phyloP scores from a whole-genome alignment of 2,113 vertebrate species.

The Protomyctophum bolini region DNA sequence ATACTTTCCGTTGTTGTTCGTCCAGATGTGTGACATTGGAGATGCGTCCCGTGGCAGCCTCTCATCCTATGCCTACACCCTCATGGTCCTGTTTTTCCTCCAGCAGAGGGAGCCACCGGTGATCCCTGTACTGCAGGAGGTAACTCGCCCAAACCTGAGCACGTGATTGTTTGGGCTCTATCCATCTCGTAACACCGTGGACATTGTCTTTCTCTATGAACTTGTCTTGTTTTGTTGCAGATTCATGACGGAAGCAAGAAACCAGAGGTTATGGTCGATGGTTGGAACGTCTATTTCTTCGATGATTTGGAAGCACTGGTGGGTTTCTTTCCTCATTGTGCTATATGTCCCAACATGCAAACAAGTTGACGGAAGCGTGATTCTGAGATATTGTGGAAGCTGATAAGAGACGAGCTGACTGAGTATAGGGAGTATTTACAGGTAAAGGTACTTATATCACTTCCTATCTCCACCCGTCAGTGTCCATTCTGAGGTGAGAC shows the following conservation, averaged over 20 bases:
- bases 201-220: not conserved
- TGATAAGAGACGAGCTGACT: too few relatives aligned
- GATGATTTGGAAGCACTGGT: conserved; percentile 84
- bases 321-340: conserved; percentile 23
- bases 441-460: too few relatives aligned
- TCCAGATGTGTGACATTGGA: conserved; percentile 92
- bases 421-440: too few relatives aligned
- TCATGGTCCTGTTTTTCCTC: conserved; percentile 95
- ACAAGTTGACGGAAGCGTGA: too few relatives aligned
- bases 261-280: conserved; percentile 89
- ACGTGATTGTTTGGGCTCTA: not conserved
- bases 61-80: conserved; percentile 95
- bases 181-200: not conserved
- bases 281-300: conserved; percentile 94
- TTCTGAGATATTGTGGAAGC: too few relatives aligned
- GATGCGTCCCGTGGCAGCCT: conserved; percentile 94
- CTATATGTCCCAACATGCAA: too few relatives aligned
- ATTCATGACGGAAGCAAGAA: conserved; percentile 86
- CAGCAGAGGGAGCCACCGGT: conserved; percentile 91
- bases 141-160: conserved; percentile 47
- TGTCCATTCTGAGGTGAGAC: too few relatives aligned
- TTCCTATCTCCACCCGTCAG: too few relatives aligned
- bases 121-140: conserved; percentile 95
- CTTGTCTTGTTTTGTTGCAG: conserved; percentile 77
- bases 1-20: not conserved